Evolutionary conservation across 2,113 vertebrate species (phyloP).

Genomic region (Perca flavescens): DNA sequence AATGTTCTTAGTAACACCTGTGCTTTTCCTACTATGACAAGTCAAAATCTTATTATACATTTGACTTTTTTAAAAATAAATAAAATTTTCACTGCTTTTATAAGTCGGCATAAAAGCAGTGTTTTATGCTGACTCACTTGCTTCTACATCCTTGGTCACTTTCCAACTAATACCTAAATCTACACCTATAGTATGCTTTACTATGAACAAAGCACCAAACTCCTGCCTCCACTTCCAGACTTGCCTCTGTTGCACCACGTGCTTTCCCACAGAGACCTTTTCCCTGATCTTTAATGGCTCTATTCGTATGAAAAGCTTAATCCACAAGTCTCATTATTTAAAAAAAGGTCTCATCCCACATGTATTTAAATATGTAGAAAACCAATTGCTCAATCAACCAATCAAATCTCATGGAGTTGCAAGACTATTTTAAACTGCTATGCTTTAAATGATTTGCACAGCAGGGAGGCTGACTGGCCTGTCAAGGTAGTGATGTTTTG

Average conservation of each 20-base stretch:
- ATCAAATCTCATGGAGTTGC: not conserved
- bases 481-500: slow-evolving; percentile 3
- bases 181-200: slow-evolving; percentile 19
- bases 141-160: slow-evolving; percentile 17
- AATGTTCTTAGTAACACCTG: slow-evolving; percentile 1
- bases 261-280: slow-evolving; percentile 2
- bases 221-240: slow-evolving; percentile 35
- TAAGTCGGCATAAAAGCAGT: not conserved
- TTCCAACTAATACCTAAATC: slow-evolving; percentile 29
- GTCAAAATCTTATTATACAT: not conserved
- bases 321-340: not conserved
- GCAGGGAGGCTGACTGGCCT: not conserved
- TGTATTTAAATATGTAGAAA: not conserved
- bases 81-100: not conserved
- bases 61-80: not conserved
- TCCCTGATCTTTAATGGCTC: not conserved
- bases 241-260: not conserved
- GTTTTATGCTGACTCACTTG: slow-evolving; percentile 17
- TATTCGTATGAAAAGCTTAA: slow-evolving; percentile 3
- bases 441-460: slow-evolving; percentile 5
- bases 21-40: not conserved
- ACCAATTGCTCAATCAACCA: no score
- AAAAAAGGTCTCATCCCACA: not conserved
- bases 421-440: not conserved
- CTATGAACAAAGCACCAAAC: slow-evolving; percentile 14